Conservation (phyloP, 2,797 vertebrate species). For the Premnoplex brunnescens region DNA sequence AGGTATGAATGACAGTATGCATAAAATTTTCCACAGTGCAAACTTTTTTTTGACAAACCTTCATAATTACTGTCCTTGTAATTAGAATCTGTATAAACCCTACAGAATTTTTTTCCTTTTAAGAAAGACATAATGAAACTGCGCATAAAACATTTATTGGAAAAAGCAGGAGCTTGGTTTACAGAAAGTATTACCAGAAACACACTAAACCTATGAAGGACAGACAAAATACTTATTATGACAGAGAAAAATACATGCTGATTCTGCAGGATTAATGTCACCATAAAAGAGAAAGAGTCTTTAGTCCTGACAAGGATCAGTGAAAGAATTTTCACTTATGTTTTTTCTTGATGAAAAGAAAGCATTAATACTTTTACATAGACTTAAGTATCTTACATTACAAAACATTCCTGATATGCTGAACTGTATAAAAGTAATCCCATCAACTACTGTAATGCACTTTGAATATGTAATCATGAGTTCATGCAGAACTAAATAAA, state of each 20-base stretch:
- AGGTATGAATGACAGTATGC: not conserved
- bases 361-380: conserved; percentile 14
- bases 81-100: conserved; percentile 28
- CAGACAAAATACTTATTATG: not conserved
- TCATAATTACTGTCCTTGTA: conserved; percentile 11
- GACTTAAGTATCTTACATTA: not conserved
- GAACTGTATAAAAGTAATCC: not conserved
- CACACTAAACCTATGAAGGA: not conserved
- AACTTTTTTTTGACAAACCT: conserved; percentile 39
- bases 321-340: not conserved
- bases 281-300: not conserved
- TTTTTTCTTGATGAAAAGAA: not conserved
- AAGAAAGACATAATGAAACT: conserved; percentile 39
- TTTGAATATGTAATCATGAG: not conserved
- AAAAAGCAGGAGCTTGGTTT: not conserved
- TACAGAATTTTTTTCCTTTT: conserved; percentile 36
- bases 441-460: not conserved
- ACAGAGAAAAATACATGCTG: not conserved
- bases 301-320: not conserved
- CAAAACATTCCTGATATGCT: not conserved
- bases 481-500: not conserved
- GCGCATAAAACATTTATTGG: not conserved
- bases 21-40: not conserved
- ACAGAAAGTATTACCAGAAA: conserved; percentile 19
- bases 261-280: not conserved